Evolutionary conservation across 2,797 vertebrate species (phyloP), one percentile per base, ranked within the genome.

Genomic region (Coluber constrictor): DNA sequence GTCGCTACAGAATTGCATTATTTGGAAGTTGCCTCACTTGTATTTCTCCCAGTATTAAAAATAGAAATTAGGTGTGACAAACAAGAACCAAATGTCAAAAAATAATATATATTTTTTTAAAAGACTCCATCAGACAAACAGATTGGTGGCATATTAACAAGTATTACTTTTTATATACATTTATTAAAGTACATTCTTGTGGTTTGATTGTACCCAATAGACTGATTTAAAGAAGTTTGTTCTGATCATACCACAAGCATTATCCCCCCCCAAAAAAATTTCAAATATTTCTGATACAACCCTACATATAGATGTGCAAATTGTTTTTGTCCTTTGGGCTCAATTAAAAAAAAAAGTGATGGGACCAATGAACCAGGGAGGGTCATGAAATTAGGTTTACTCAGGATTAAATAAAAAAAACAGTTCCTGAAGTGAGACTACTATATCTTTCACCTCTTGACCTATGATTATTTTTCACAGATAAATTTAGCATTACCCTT

Each of bases 41-140:
- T 60, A 55, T 86, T 86, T 91, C n/a, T 91, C 32, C 61, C 70
- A 83, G 56, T n/a, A 47, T n/a, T 93, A 91, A 61, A 88, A 89
- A 93, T 91, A 93, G 27, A 92, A 94, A 93, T 96, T 87, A 94
- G 89, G 16, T 86, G 47, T 61, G 66, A 11, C 57, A n/a, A 47
- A 56, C 29, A 92, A 90, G 51, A 89, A 47, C 16, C 47, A 89
- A 89, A 93, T 93, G 90, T 91, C 57, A 91, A 57, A 89, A 83
- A 32, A 56, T 57, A 93, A 83, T 47, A 91, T 91, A 37, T 90
- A 37, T 37, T 1, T 9, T 27, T 11, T 55, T 27, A 11, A 60
- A 89, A 86, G 43, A 32, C 16, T 55, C 25, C 1, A n/a, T 88
- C 29, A 43, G 63, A 55, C 57, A 93, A 86, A 47, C 32, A 32